Base-by-base conservation (phyloP, 1,140 invertebrate genomes). In the Leptopilina boulardi region DNA sequence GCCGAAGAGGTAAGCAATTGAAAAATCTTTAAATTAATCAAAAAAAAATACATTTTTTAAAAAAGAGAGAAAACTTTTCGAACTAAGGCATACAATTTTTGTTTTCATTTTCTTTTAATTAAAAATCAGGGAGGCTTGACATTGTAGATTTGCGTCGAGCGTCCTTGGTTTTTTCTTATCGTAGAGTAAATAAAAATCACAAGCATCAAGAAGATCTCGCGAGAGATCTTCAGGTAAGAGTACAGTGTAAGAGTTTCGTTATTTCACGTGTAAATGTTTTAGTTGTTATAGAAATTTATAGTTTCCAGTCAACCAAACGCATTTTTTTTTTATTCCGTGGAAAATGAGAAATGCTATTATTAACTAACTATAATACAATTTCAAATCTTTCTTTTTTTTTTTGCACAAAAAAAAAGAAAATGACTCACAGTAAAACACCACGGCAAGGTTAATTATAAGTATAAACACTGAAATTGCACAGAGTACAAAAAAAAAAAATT, bases 181-280 rank as follows among this genome's bases (percentile, higher is more conserved):
- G 80, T 78, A 80, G 82, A 88, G 86, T 90, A 91, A 91, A 85
- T 89, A 91, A 91, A 38, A 83, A 91, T 91, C 89, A 91, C 89
- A 91, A 91, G 89, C 89, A 84, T 89, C 87, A 85, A 85, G 83
- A 83, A 77, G 84, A 83, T 80, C 84, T 75, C 74, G 71, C 73
- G 71, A 76, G 76, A 81, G 77, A 83, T 82, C 85, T 78, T 85
- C 83, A 84, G 83, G 84, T 89, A 87, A 88, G 85, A 89, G 86
- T 81, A 85, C 87, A 85, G 86, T n/a, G 80, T 82, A 83, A 66
- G 2, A 66, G 59, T 66, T 66, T 66, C 74, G 83, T 80, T 80
- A 82, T 72, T 77, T 56, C 70, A 78, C 81, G 80, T 79, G 74
- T 80, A 82, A 83, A 82, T 83, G 80, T 81, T 77, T 80, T 73